Evolutionary conservation across 2,113 vertebrate species (phyloP).

Genomic region (Baryphthengus martii): DNA sequence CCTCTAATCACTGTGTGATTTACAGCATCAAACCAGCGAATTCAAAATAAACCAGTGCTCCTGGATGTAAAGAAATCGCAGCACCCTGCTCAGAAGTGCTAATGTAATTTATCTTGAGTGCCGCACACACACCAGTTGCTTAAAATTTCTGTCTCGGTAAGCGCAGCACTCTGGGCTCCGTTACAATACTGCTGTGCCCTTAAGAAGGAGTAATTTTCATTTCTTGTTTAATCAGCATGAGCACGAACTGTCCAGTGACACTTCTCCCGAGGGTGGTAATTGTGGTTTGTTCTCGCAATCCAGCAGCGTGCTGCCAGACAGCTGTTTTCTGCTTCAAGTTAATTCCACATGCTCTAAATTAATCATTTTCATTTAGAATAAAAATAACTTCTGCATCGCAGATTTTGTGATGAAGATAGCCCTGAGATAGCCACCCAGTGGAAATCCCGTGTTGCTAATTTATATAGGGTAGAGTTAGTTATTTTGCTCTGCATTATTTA

Average conservation of each 20-base stretch:
- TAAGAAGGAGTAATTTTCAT: neutral
- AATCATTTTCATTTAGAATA: neutral
- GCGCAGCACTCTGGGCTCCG: neutral
- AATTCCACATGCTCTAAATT: fast-evolving
- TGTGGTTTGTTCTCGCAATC: neutral
- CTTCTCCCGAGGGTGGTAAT: neutral
- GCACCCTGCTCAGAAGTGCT: neutral
- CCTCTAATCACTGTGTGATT: fast-evolving
- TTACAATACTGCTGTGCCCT: neutral
- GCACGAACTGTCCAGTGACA: fast-evolving
- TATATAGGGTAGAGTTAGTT: neutral
- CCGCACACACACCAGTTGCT: neutral
- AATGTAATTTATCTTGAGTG: neutral
- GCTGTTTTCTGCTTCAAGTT: neutral
- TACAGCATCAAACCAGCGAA: neutral
- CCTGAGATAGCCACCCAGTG: neutral
- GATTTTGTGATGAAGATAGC: neutral
- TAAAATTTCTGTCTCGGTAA: neutral
- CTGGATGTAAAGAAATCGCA: neutral
- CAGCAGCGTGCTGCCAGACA: fast-evolving
- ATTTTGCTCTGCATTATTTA: neutral
- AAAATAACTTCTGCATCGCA: neutral
- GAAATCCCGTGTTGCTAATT: neutral
- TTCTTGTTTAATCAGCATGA: neutral
- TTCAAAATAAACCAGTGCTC: neutral